Conservation (phyloP, 53 echinoderm and acorn worm genomes). For the Zoroaster sp. region DNA sequence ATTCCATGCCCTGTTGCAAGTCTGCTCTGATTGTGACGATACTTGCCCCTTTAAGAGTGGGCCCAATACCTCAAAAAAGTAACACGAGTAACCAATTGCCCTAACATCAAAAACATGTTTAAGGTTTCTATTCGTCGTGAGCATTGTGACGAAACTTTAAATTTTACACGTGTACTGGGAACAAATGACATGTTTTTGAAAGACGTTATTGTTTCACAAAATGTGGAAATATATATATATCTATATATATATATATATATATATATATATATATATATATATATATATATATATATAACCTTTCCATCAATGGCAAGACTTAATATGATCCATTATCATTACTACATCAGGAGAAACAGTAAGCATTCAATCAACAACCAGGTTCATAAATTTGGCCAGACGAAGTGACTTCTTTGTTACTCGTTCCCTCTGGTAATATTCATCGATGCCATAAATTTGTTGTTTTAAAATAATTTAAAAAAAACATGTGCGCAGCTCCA, state of each 20-base stretch:
- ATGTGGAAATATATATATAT: slow-evolving; percentile 20
- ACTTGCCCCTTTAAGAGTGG: too few species aligned
- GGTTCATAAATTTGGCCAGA: slow-evolving; percentile 44
- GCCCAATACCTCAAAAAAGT: too few species aligned
- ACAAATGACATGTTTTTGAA: background rate
- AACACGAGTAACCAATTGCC: too few species aligned
- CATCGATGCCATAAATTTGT: too few species aligned
- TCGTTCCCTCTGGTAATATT: background rate
- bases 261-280: slow-evolving; percentile 54
- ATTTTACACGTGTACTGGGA: too few species aligned
- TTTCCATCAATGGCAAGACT: slow-evolving; percentile 60
- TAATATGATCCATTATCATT: slow-evolving; percentile 20
- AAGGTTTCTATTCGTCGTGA: too few species aligned
- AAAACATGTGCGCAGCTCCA: background rate
- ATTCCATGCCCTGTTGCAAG: too few species aligned
- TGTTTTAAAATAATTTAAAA: too few species aligned
- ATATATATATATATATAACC: slow-evolving; percentile 66
- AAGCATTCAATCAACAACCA: slow-evolving; percentile 10
- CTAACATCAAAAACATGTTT: too few species aligned
- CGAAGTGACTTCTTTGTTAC: slow-evolving; percentile 5
- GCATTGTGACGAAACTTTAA: too few species aligned
- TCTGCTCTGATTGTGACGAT: too few species aligned
- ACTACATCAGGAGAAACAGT: background rate
- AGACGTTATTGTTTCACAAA: background rate
- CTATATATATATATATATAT: slow-evolving; percentile 28